Evolutionary conservation across 2,888 invertebrate species (phyloP).

Genomic region (Leptarthrus brevirostris): DNA sequence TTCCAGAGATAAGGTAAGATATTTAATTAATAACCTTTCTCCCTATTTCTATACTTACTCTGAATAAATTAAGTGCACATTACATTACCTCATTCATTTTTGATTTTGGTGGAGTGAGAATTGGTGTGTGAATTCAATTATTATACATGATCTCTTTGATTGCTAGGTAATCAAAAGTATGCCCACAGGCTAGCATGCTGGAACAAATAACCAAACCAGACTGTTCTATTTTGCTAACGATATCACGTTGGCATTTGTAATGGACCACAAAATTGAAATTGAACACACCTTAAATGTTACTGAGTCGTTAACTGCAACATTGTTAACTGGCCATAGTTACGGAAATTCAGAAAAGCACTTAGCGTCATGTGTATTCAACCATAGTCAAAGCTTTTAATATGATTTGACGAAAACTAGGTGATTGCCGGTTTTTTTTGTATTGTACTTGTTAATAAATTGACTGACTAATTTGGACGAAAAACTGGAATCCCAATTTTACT

Average conservation of each 20-base stretch:
- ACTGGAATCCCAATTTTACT: too few relatives aligned
- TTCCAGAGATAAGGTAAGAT: conserved; percentile 34
- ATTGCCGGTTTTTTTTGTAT: too few relatives aligned
- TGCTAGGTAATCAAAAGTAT: background rate
- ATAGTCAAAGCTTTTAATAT: too few relatives aligned
- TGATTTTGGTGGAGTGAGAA: background rate
- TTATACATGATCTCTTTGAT: background rate
- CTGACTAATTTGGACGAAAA: too few relatives aligned
- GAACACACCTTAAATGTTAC: conserved; percentile 28
- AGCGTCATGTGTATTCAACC: too few relatives aligned
- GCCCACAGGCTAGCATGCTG: background rate
- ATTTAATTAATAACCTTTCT: background rate
- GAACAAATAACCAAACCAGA: conserved; percentile 3
- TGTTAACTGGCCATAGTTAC: conserved; percentile 3
- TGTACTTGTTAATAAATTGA: too few relatives aligned
- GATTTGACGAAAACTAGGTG: too few relatives aligned
- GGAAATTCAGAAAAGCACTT: too few relatives aligned
- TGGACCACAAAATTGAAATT: conserved; percentile 16
- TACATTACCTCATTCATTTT: background rate
- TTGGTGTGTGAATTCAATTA: conserved; percentile 23
- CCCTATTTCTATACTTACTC: too few relatives aligned
- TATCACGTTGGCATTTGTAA: background rate
- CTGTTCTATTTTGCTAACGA: conserved; percentile 18
- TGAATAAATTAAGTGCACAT: conserved; percentile 1
- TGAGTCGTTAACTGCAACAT: background rate